Base-by-base conservation (phyloP, 2,888 invertebrate genomes). In the Phrixothrix hirtus region DNA sequence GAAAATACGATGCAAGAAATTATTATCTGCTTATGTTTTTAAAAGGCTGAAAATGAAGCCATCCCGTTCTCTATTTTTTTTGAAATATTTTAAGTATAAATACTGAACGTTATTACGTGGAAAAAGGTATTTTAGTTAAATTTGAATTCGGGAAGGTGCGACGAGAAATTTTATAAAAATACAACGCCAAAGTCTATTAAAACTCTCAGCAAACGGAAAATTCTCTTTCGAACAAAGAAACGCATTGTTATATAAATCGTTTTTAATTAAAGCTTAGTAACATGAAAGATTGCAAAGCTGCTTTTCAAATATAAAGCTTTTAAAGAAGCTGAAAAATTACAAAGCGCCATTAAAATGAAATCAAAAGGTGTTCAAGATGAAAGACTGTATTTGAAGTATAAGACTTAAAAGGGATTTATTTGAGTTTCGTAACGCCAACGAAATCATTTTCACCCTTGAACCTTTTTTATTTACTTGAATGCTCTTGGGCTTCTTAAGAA, bases 281-380 rank as follows among this genome's bases (percentile, higher is more conserved):
- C 52, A 48, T 52, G 48, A 56, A 56, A 52, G 52, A 52, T 55
- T 47, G 15, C 34, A 35, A 46, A 44, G 47, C 42, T 43, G 41
- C 43, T 12, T 26, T 34, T 36, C 16, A 26, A 46, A 17, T 32
- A 30, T 44, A 45, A 47, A 27, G 35, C 56, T 39, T 41, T 56
- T 41, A 39, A 37, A 37, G 34, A 45, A 52, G 48, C 44, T 49
- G 50, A 54, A 51, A 57, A 57, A 59, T 59, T 59, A 59, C 57
- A 59, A 56, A 57, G 57, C 52, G 37, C 45, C 50, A 57, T 58
- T 60, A 60, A 55, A 54, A 54, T 49, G 56, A 58, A 58, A 60
- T 60, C 60, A 58, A 57, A 51, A 54, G 54, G 56, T 52, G 58
- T 56, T 57, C 41, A 34, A 54, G 52, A 46, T 52, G 38, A 52